phyloP scores from a whole-genome alignment of 2,888 invertebrate genomes.

The Lochmaea crataegi region DNA sequence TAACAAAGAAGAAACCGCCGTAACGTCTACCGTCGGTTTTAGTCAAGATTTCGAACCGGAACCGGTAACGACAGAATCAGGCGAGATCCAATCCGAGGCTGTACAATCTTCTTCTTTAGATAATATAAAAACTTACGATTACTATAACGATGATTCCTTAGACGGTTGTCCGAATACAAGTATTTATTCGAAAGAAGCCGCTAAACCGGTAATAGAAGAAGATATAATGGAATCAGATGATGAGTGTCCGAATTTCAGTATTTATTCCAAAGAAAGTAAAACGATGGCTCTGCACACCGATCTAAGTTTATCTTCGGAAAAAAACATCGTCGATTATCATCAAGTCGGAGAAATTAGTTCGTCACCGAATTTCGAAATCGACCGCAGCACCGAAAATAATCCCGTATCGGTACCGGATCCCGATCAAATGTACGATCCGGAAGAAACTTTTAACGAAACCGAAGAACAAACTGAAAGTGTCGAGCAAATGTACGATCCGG shows the following conservation, averaged over 20 bases:
- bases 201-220: constrained; percentile 53
- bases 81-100: constrained; percentile 56
- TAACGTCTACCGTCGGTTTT: constrained; percentile 51
- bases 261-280: constrained; percentile 85
- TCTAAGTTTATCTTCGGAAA: constrained; percentile 46
- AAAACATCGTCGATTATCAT: constrained; percentile 33
- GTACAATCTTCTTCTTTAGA: constrained; percentile 54
- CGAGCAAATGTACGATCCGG: constrained; percentile 34
- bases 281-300: constrained; percentile 74
- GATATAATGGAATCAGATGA: constrained; percentile 70
- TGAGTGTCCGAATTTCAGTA: constrained; percentile 87
- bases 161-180: constrained; percentile 84
- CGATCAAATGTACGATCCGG: constrained; percentile 33
- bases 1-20: constrained; percentile 51
- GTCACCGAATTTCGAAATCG: constrained; percentile 37
- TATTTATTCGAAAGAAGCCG: constrained; percentile 83
- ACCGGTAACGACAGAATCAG: constrained; percentile 9
- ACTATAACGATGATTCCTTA: constrained; percentile 51
- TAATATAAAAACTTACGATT: constrained; percentile 38
- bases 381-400: too few species aligned
- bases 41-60: constrained; percentile 32
- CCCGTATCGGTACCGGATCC: constrained; percentile 24
- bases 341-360: constrained; percentile 46
- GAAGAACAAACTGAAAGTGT: constrained; percentile 15
- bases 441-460: constrained; percentile 11